A percentile compares a stretch with the other conserved stretches of the same genome.
Evolutionary conservation across 2,797 vertebrate genomes (phyloP).

Genomic region (Danio tinwini): DNA sequence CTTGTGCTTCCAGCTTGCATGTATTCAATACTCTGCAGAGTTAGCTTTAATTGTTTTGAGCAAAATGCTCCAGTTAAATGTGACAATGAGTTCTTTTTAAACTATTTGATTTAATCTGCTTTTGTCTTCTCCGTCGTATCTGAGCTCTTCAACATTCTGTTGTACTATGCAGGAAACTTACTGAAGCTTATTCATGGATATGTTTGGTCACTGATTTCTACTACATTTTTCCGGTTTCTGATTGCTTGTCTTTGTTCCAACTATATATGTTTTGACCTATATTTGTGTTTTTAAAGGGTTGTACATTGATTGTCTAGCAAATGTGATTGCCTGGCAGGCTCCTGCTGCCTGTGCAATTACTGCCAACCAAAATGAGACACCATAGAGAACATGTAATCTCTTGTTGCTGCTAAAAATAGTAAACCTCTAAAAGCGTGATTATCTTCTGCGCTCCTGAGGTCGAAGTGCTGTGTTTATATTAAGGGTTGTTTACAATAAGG

Average conservation of each 20-base stretch:
- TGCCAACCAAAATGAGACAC: constrained; percentile 9
- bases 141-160: background rate
- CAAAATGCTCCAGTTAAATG: background rate
- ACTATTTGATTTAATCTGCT: constrained; percentile 3
- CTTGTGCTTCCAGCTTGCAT: background rate
- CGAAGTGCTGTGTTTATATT: constrained; percentile 8
- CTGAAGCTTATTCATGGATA: background rate
- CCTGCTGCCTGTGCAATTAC: constrained; percentile 20
- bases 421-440: constrained; percentile 10
- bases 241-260: background rate
- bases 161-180: background rate
- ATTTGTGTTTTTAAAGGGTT: background rate
- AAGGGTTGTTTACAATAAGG: background rate
- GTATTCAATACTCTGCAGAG: background rate
- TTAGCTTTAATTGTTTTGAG: background rate
- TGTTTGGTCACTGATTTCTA: background rate
- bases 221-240: background rate
- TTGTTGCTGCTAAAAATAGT: constrained; percentile 11
- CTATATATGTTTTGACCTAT: background rate
- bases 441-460: background rate
- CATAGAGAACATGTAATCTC: constrained; percentile 17
- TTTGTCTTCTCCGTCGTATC: background rate
- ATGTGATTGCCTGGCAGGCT: constrained; percentile 32
- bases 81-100: background rate
- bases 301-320: constrained; percentile 13